Evolutionary conservation across 2,888 invertebrate genomes (phyloP).

Genomic region (Nasonovia ribisnigri): DNA sequence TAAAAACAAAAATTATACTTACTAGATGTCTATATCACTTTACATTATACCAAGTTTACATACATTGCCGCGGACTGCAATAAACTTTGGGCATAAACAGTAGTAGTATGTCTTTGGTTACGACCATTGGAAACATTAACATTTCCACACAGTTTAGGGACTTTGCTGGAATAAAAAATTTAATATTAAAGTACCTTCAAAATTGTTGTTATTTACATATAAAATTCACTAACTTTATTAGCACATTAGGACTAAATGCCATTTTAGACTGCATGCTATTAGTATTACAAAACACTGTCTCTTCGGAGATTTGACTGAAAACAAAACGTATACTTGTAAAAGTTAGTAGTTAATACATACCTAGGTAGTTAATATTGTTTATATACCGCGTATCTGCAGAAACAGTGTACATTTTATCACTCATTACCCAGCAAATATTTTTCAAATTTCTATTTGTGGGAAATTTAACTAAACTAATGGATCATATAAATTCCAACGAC

Average conservation of each 20-base stretch:
- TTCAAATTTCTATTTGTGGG: no score
- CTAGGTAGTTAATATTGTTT: no score
- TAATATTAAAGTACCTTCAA: neutral
- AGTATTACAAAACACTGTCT: neutral
- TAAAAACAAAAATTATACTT: neutral
- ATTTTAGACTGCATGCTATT: neutral
- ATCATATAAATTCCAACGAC: no score
- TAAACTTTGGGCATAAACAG: neutral
- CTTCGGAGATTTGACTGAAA: neutral
- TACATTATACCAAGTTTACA: neutral
- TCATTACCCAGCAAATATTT: no score
- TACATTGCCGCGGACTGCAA: neutral
- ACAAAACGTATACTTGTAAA: neutral
- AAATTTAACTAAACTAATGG: no score
- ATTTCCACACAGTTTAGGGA: no score
- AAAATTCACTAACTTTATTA: neutral
- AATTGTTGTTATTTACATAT: neutral
- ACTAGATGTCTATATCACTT: neutral
- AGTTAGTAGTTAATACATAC: no score
- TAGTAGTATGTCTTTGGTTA: no score
- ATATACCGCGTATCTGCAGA: no score
- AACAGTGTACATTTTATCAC: no score
- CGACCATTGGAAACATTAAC: no score
- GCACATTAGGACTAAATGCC: neutral
- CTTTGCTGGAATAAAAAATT: no score